Evolutionary conservation across 2,888 invertebrate species (phyloP).

Genomic region (Drosophila kokeensis): DNA sequence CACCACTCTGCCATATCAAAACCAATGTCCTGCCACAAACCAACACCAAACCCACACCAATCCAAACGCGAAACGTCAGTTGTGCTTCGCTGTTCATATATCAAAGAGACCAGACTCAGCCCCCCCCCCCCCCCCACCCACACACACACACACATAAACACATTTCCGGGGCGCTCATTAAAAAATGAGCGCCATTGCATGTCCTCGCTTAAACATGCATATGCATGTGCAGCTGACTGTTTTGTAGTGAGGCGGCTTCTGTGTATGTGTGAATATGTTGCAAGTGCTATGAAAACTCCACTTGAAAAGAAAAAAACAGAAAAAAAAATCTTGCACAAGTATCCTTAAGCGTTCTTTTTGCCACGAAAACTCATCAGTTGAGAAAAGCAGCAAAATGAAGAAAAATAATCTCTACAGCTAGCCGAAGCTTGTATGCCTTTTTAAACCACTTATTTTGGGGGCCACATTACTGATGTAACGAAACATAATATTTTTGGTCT

Average conservation of each 20-base stretch:
- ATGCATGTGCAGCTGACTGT: constrained; percentile 51
- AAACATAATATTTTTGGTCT: background rate
- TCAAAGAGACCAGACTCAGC: constrained; percentile 63
- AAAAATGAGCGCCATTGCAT: constrained; percentile 77
- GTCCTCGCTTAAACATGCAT: constrained; percentile 68
- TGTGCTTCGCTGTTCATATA: constrained; percentile 67
- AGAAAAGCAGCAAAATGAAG: constrained; percentile 34
- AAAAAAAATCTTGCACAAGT: constrained; percentile 68
- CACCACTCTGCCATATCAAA: constrained; percentile 41
- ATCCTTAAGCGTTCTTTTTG: constrained; percentile 70
- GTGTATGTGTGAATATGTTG: constrained; percentile 23
- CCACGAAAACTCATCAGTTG: constrained; percentile 50
- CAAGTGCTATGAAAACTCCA: constrained; percentile 56
- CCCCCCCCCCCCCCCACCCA: constrained; percentile 23
- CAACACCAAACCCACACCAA: background rate
- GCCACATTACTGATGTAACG: background rate
- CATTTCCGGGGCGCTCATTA: constrained; percentile 74
- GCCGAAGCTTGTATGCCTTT: constrained; percentile 25
- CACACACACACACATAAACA: background rate
- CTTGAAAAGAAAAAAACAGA: constrained; percentile 39
- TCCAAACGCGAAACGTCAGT: constrained; percentile 56
- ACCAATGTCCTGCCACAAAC: constrained; percentile 27
- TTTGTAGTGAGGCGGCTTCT: constrained; percentile 5
- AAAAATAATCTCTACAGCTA: constrained; percentile 2
- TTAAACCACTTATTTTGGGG: background rate